Base-by-base conservation (phyloP, 2,113 vertebrate species). In the Leucopternis melanops region DNA sequence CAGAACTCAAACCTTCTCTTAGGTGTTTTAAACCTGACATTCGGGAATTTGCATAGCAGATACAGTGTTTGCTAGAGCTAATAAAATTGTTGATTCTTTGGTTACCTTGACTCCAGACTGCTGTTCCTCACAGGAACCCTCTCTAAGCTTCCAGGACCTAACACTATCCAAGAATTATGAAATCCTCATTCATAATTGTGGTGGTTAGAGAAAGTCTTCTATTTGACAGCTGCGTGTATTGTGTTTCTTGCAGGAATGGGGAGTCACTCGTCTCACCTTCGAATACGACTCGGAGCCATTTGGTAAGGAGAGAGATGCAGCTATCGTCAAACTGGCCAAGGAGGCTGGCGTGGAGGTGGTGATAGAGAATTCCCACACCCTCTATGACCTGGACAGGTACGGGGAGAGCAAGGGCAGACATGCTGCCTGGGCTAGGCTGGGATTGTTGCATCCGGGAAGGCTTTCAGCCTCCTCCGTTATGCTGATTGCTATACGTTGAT, bases 211-310 rank as follows among this genome's bases (percentile, higher is more conserved):
- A 45, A 17, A 44, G 38, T 36, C 34, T 65, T 91, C 21, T 75
- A 6, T 81, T 26, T 95, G 90, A 95, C 58, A 55, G 19, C 44
- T 86, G 19, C 22, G 17, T 79, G 4, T 69, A 4, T 75, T 94
- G n/a, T 90, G 42, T 75, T 96, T 81, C 55, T 84, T 70, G 19
- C 97, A 99, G 99, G 99, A 99, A 96, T 99, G 99, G 99, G 98
- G 98, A 42, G 98, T 99, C 94, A 99, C 99, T 77, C 98, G 98
- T 70, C 94, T 99, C 90, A 99, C 99, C 4, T 99, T 99, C 38
- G 99, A 99, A 82, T 99, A 98, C 1, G 99, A 99, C 97, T 99
- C 99, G 0, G 99, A 99, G 94, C 99, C 99, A 0, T 99, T 99
- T 89, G 99, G 99, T 71, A 99, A 99, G 96, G 99, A 99, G 89